Conservation (phyloP, 1,140 invertebrate genomes). For the Drosophila lacertosa region DNA sequence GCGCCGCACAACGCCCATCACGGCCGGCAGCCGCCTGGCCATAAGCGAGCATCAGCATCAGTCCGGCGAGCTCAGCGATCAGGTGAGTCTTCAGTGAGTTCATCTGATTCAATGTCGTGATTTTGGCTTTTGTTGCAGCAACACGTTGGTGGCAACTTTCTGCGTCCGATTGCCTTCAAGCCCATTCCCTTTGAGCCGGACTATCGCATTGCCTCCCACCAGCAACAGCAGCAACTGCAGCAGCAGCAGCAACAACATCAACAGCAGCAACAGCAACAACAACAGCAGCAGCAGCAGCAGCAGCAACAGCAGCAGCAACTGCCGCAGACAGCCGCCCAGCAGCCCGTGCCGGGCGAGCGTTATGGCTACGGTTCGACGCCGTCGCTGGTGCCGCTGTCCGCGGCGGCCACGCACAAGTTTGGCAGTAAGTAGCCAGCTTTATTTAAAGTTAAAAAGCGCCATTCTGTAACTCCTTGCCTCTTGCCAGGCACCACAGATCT, state of each 20-base stretch:
- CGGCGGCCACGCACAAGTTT: constrained; percentile 68
- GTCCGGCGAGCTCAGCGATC: constrained; percentile 58
- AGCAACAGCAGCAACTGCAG: constrained; percentile 54
- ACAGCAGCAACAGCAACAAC: constrained; percentile 23
- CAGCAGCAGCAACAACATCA: constrained; percentile 38
- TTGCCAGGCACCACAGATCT: constrained; percentile 73
- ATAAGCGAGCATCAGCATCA: constrained; percentile 39
- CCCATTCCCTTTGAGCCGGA: constrained; percentile 83
- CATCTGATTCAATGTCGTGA: not conserved
- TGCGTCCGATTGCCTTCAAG: constrained; percentile 81
- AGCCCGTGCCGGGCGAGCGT: constrained; percentile 54
- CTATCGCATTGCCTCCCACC: constrained; percentile 73
- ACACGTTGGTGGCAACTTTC: constrained; percentile 52
- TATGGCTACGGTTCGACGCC: constrained; percentile 80
- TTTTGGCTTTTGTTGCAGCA: constrained; percentile 23
- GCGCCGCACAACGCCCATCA: constrained; percentile 66
- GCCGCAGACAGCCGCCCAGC: constrained; percentile 24
- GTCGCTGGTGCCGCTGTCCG: constrained; percentile 63
- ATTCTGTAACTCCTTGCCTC: not conserved
- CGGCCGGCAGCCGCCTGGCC: constrained; percentile 54
- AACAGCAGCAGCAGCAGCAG: constrained; percentile 30
- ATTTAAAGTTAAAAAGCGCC: no score
- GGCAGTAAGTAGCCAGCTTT: constrained; percentile 67
- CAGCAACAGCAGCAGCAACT: constrained; percentile 31
- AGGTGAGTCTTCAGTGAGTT: constrained; percentile 55